These are phyloP conservation scores for Capricornis sumatraensis DNA, from an alignment of 2,113 vertebrate genomes.

Conservation along the genomic window DNA sequence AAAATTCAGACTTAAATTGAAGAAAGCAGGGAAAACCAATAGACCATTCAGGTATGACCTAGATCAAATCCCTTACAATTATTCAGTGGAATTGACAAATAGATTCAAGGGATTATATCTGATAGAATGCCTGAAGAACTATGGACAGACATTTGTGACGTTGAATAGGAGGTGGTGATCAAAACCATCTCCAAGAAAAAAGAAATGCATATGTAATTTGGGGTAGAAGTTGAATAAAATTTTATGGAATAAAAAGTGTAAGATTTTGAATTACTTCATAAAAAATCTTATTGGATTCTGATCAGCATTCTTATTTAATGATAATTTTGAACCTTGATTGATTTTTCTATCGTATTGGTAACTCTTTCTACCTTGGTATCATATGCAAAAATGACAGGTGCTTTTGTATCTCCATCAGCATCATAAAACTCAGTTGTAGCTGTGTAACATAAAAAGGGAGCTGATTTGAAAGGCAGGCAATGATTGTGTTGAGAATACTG, in stretches of 20 bases:
- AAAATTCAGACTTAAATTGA: neutral
- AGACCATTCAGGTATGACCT: neutral
- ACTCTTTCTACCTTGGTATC: neutral
- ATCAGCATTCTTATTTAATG: neutral
- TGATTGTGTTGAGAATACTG: neutral
- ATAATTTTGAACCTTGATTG: neutral
- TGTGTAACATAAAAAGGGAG: neutral
- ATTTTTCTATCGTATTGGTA: neutral
- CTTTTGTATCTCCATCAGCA: neutral
- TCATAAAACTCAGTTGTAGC: neutral
- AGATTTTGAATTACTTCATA: neutral
- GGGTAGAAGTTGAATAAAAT: neutral
- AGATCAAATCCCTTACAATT: neutral
- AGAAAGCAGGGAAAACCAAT: neutral
- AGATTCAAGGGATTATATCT: neutral
- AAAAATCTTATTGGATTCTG: neutral
- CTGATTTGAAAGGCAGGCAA: neutral
- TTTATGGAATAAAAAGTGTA: neutral
- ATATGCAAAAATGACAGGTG: neutral
- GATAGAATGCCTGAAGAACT: neutral
- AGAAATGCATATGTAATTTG: neutral
- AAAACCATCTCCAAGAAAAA: neutral
- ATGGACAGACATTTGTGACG: rapidly evolving
- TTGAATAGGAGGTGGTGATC: neutral
- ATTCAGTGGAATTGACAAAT: neutral